These are phyloP conservation scores for Copsychus sechellarum DNA, from an alignment of 2,113 vertebrate genomes.

Conservation along the genomic window DNA sequence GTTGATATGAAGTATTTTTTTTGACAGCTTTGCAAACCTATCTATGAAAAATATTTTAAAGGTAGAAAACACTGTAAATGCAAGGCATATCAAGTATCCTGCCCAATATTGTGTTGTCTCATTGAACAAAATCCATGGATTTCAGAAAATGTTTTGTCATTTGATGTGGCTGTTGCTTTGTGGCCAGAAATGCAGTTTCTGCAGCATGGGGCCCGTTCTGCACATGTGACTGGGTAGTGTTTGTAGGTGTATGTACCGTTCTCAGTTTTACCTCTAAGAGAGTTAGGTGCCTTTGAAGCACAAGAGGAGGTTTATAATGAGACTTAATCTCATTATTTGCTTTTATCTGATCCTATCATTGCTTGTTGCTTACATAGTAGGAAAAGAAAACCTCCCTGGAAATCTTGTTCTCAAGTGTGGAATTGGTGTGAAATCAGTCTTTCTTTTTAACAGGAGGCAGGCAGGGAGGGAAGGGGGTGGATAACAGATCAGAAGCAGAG, in stretches of 20 bases:
- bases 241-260: neutral
- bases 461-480: neutral
- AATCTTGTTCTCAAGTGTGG: neutral
- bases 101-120: neutral
- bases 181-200: neutral
- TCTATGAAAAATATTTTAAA: neutral
- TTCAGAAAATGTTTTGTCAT: neutral
- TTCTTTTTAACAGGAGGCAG: neutral
- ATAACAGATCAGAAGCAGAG: neutral
- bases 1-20: neutral
- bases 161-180: neutral
- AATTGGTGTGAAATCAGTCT: neutral
- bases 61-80: neutral
- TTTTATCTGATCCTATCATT: conserved; percentile 11
- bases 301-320: neutral
- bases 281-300: neutral
- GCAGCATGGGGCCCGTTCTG: accelerated
- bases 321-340: neutral
- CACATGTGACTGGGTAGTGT: accelerated
- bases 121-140: neutral
- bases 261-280: neutral
- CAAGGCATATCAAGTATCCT: too few relatives aligned
- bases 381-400: neutral
- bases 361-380: neutral
- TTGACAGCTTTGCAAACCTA: neutral